Evolutionary conservation across 2,113 vertebrate genomes (phyloP).

Genomic region (Rattus rattus): DNA sequence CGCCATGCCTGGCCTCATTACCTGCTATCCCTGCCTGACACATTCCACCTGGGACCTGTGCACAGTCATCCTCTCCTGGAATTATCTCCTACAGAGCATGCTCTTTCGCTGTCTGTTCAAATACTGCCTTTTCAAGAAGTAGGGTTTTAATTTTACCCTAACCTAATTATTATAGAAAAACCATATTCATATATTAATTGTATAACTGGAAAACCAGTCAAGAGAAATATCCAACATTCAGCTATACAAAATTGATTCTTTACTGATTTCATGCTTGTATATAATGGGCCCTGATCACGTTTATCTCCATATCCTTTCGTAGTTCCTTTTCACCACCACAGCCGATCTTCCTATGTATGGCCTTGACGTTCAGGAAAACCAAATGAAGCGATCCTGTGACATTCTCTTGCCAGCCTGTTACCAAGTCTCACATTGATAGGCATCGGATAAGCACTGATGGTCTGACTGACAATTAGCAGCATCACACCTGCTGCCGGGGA

Average conservation of each 20-base stretch:
- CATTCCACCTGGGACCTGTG: neutral
- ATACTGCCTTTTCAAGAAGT: neutral
- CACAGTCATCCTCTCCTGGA: neutral
- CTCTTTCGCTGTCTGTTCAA: neutral
- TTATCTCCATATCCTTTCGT: neutral
- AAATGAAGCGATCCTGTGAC: constrained; percentile 70
- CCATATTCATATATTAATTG: neutral
- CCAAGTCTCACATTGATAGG: constrained; percentile 18
- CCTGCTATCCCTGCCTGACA: neutral
- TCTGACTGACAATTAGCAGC: constrained; percentile 43
- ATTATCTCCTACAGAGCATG: neutral
- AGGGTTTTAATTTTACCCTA: constrained; percentile 27
- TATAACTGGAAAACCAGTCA: constrained; percentile 22
- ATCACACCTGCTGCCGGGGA: neutral
- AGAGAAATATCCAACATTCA: neutral
- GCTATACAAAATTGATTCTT: neutral
- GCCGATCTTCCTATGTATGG: neutral
- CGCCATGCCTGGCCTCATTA: too few relatives aligned
- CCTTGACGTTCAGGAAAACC: constrained; percentile 65
- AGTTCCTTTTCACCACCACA: neutral
- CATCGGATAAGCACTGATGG: constrained; percentile 53
- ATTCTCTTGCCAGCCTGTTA: constrained; percentile 49
- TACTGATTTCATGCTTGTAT: neutral
- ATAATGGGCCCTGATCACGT: neutral
- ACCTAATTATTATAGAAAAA: constrained; percentile 39